Conservation (phyloP, 2,888 invertebrate genomes). For the Drosophila pegasa region DNA sequence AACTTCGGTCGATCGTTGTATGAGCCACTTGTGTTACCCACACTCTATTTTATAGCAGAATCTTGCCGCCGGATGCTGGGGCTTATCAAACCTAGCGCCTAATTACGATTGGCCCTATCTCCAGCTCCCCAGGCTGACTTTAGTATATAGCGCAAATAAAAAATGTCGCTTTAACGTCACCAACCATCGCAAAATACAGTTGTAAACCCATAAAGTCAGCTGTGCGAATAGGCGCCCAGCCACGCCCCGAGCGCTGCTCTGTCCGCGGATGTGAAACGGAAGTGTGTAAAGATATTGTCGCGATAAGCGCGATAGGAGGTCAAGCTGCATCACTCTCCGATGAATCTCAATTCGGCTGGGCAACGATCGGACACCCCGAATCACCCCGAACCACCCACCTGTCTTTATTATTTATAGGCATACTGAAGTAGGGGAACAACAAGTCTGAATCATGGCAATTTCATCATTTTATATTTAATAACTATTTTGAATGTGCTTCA, state of each 20-base stretch:
- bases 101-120: slow-evolving; percentile 42
- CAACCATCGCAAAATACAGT: slow-evolving; percentile 62
- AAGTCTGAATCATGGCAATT: slow-evolving; percentile 9
- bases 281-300: slow-evolving; percentile 71
- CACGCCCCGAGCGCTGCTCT: slow-evolving; percentile 29
- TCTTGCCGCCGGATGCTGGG: slow-evolving; percentile 58
- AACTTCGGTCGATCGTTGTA: slow-evolving; percentile 80
- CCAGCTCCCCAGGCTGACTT: slow-evolving; percentile 28
- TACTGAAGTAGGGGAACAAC: not conserved
- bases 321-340: slow-evolving; percentile 24
- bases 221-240: slow-evolving; percentile 32
- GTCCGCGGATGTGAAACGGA: slow-evolving; percentile 73
- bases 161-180: slow-evolving; percentile 44
- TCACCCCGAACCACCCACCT: not conserved
- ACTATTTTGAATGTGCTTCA: not conserved
- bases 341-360: slow-evolving; percentile 7
- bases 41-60: slow-evolving; percentile 61
- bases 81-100: slow-evolving; percentile 61
- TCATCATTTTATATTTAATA: slow-evolving; percentile 1
- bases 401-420: not conserved
- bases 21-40: slow-evolving; percentile 51
- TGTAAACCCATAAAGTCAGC: slow-evolving; percentile 68
- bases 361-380: slow-evolving; percentile 5
- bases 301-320: slow-evolving; percentile 33
- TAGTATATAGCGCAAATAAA: slow-evolving; percentile 63